These are phyloP conservation scores for Ectemnius continuus DNA, from an alignment of 2,888 invertebrate species.

Conservation along the genomic window DNA sequence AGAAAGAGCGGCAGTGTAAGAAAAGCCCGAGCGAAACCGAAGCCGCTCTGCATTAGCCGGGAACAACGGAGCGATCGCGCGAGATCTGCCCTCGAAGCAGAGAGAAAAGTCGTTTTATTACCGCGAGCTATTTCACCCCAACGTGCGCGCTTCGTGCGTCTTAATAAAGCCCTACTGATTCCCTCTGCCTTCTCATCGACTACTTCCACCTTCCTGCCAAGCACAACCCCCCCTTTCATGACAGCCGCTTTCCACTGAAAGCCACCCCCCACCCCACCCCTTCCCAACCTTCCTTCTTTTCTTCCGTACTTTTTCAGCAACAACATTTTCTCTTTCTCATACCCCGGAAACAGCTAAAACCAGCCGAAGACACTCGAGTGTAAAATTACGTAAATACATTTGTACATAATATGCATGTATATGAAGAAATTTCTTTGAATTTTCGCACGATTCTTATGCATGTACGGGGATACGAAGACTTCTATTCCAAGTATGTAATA, in stretches of 20 bases:
- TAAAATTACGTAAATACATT: no score
- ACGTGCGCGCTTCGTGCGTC: slow-evolving; percentile 45
- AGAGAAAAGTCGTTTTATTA: slow-evolving; percentile 60
- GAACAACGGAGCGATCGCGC: slow-evolving; percentile 65
- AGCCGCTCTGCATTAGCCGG: slow-evolving; percentile 51
- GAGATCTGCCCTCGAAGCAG: slow-evolving; percentile 38
- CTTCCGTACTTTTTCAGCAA: slow-evolving; percentile 36
- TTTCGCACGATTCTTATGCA: no score
- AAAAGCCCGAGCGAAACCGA: no score
- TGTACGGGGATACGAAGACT: no score
- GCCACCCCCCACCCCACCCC: neutral
- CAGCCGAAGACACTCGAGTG: slow-evolving; percentile 49
- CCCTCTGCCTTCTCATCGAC: slow-evolving; percentile 11
- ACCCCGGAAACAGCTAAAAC: slow-evolving; percentile 60
- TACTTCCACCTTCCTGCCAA: slow-evolving; percentile 9
- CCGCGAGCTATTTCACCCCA: slow-evolving; percentile 49
- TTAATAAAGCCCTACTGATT: slow-evolving; percentile 60
- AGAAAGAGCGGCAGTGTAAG: neutral
- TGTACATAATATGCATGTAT: slow-evolving; percentile 31
- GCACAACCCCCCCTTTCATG: slow-evolving; percentile 34
- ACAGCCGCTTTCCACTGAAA: slow-evolving; percentile 38
- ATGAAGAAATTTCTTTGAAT: no score
- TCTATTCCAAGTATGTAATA: no score
- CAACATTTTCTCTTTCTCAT: slow-evolving; percentile 59
- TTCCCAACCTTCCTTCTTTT: neutral